A percentile compares a stretch with the other conserved stretches of the same genome.
Evolutionary conservation across 64 coral and sea anemone species (phyloP).

Genomic region (Montipora sp.): DNA sequence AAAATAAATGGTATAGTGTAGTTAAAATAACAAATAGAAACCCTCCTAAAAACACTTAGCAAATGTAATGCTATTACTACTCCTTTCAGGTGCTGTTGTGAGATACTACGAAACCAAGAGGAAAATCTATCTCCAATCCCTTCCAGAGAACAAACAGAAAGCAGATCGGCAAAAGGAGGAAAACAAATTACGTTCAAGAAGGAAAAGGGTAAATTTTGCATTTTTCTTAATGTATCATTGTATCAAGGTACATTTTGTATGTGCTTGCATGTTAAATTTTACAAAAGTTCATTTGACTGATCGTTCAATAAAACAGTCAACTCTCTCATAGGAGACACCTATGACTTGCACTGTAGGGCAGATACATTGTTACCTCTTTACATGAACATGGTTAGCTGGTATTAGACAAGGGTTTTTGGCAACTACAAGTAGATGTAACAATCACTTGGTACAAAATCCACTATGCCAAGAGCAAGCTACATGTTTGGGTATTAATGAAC

Average conservation of each 20-base stretch:
- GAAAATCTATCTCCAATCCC: slow-evolving; percentile 13
- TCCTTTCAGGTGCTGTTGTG: slow-evolving; percentile 31
- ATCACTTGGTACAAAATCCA: too few relatives aligned
- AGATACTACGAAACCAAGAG: slow-evolving; percentile 36
- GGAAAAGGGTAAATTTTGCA: background rate
- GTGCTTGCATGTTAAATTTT: background rate
- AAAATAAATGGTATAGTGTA: background rate
- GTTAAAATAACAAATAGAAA: slow-evolving; percentile 9
- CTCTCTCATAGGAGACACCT: background rate
- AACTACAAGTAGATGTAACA: too few relatives aligned
- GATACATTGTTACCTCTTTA: background rate
- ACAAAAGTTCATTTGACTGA: background rate
- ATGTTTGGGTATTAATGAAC: too few relatives aligned
- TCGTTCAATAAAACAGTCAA: too few relatives aligned
- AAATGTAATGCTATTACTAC: slow-evolving; percentile 11
- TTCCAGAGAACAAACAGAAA: slow-evolving; percentile 40
- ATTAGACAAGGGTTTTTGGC: too few relatives aligned
- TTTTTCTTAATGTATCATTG: background rate
- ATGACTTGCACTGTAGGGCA: background rate
- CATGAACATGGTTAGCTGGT: background rate
- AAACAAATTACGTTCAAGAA: slow-evolving; percentile 23
- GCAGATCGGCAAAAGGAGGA: background rate
- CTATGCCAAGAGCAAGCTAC: too few relatives aligned
- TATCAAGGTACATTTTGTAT: background rate
- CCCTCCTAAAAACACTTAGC: background rate